Conservation (phyloP, 2,888 invertebrate species). For the Coenonympha glycerion region DNA sequence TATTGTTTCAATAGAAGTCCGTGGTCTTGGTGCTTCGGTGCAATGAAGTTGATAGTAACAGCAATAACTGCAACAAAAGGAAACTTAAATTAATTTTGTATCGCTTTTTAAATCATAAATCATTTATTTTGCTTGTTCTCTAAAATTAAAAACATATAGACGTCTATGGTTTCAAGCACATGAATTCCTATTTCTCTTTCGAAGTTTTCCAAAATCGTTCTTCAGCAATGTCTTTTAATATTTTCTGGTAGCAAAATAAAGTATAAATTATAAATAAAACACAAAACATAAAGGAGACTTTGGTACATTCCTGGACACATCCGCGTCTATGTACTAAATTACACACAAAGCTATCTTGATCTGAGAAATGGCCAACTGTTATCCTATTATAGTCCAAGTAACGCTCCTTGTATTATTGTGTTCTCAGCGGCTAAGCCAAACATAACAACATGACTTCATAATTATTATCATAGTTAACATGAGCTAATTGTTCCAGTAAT, state of each 20-base stretch:
- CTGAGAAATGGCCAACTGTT: slow-evolving; percentile 8
- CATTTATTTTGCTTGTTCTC: too few species aligned
- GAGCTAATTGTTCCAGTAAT: background rate
- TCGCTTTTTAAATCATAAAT: too few species aligned
- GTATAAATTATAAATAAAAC: too few species aligned
- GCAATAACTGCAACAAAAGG: slow-evolving; percentile 46
- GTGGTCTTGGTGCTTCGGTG: slow-evolving; percentile 34
- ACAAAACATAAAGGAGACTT: too few species aligned
- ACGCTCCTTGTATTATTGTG: slow-evolving; percentile 4
- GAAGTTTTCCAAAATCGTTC: too few species aligned
- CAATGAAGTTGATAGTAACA: slow-evolving; percentile 34
- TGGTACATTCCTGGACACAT: too few species aligned
- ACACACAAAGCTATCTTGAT: background rate
- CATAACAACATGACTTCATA: background rate
- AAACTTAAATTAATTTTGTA: background rate
- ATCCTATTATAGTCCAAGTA: slow-evolving; percentile 2
- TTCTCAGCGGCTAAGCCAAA: background rate
- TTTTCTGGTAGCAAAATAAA: too few species aligned
- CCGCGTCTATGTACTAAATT: too few species aligned
- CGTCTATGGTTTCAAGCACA: too few species aligned
- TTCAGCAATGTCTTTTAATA: too few species aligned
- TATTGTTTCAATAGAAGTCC: slow-evolving; percentile 32
- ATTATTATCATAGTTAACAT: background rate
- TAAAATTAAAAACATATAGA: too few species aligned
- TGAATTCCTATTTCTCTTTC: too few species aligned